A percentile compares a stretch with the other conserved stretches of the same genome.
Evolutionary conservation across 1,140 invertebrate species (phyloP).

Genomic region (Drepana arcuata): DNA sequence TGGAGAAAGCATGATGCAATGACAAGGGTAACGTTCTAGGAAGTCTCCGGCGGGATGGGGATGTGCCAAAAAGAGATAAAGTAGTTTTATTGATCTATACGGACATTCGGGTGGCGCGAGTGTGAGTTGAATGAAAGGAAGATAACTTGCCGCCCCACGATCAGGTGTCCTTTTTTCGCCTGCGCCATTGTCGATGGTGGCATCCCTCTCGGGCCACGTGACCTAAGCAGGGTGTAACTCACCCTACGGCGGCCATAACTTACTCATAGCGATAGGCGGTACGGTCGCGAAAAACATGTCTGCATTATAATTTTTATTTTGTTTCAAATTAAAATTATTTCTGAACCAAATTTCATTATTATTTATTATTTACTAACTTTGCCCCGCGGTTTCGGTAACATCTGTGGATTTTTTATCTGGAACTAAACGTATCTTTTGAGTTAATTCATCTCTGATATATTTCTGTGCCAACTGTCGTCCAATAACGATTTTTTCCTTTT

Average conservation of each 20-base stretch:
- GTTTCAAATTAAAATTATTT: too few species aligned
- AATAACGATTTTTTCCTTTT: too few species aligned
- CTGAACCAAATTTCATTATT: too few species aligned
- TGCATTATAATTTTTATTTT: constrained; percentile 42
- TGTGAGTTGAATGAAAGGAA: constrained; percentile 72
- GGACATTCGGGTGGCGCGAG: constrained; percentile 65
- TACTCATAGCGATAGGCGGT: constrained; percentile 72
- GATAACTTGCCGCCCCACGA: constrained; percentile 67
- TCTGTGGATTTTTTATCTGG: constrained; percentile 4
- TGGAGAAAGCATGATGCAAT: constrained; percentile 39
- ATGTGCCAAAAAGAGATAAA: constrained; percentile 75
- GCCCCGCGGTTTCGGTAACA: too few species aligned
- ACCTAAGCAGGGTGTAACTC: constrained; percentile 71
- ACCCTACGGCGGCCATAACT: constrained; percentile 72
- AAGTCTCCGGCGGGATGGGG: constrained; percentile 64
- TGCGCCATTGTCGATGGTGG: constrained; percentile 25
- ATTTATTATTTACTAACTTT: too few species aligned
- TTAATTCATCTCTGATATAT: too few species aligned
- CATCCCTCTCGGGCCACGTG: constrained; percentile 59
- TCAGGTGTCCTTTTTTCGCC: constrained; percentile 34
- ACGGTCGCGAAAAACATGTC: constrained; percentile 66
- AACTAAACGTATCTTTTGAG: too few species aligned
- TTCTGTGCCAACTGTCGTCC: too few species aligned
- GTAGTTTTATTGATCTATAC: constrained; percentile 74
- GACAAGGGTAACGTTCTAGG: constrained; percentile 57